Evolutionary conservation across 2,113 vertebrate genomes (phyloP).

Genomic region (Eulemur macaco): DNA sequence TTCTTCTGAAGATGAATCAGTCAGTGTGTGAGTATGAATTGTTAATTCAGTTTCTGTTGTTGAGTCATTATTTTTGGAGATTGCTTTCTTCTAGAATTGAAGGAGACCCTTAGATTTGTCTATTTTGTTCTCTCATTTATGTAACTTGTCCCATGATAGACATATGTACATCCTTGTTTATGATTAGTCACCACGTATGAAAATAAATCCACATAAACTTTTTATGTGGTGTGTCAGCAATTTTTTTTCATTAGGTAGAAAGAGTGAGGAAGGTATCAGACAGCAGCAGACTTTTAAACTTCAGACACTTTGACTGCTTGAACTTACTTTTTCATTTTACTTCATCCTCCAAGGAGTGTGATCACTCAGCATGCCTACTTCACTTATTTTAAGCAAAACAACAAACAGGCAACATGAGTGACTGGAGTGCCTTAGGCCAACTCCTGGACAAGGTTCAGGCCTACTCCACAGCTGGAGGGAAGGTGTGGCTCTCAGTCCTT

Average conservation of each 20-base stretch:
- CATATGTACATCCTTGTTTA: neutral
- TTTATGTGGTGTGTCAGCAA: slow-evolving; percentile 84
- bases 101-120: slow-evolving; percentile 35
- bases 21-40: neutral
- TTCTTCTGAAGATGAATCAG: slow-evolving; percentile 4
- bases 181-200: slow-evolving; percentile 20
- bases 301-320: slow-evolving; percentile 84
- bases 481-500: slow-evolving; percentile 94
- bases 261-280: slow-evolving; percentile 80
- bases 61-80: slow-evolving; percentile 47
- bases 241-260: slow-evolving; percentile 86
- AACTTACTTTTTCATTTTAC: slow-evolving; percentile 81
- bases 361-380: slow-evolving; percentile 70
- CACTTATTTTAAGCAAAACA: slow-evolving; percentile 78
- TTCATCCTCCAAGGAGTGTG: slow-evolving; percentile 77
- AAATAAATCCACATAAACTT: slow-evolving; percentile 71
- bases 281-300: slow-evolving; percentile 85
- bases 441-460: slow-evolving; percentile 94
- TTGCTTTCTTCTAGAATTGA: slow-evolving; percentile 32
- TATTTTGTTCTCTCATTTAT: slow-evolving; percentile 5
- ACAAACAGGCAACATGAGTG: slow-evolving; percentile 87
- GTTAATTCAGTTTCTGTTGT: slow-evolving; percentile 47
- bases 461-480: slow-evolving; percentile 91
- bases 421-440: slow-evolving; percentile 92
- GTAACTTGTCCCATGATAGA: neutral